A percentile compares a stretch with the other conserved stretches of the same genome.
phyloP scores from a whole-genome alignment of 2,888 invertebrate genomes.

The Troides aeacus region DNA sequence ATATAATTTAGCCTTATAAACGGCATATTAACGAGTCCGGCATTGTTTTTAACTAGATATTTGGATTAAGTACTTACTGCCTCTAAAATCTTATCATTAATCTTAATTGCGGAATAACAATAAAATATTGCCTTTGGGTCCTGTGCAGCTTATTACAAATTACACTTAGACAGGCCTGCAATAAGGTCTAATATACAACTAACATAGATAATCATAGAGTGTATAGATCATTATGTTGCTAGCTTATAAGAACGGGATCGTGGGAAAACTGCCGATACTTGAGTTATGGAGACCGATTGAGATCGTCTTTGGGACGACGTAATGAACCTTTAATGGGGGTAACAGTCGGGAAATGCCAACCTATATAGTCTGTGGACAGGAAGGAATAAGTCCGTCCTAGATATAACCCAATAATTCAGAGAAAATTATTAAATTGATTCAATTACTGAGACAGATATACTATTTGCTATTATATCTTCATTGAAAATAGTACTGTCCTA shows the following conservation, averaged over 20 bases:
- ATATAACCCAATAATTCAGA: background rate
- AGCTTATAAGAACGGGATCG: conserved; percentile 76
- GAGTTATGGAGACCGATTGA: conserved; percentile 58
- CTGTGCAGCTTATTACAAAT: conserved; percentile 44
- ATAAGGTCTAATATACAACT: conserved; percentile 55
- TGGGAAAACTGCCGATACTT: conserved; percentile 70
- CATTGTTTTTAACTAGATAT: conserved; percentile 71
- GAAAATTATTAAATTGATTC: too few species aligned
- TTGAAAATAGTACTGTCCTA: too few species aligned
- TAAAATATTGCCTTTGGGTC: conserved; percentile 72
- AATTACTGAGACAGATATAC: too few species aligned
- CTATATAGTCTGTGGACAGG: conserved; percentile 15
- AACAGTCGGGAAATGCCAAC: conserved; percentile 24
- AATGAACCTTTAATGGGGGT: conserved; percentile 29
- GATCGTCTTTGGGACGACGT: conserved; percentile 48
- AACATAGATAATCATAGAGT: conserved; percentile 58
- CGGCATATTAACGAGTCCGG: conserved; percentile 59
- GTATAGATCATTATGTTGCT: conserved; percentile 69
- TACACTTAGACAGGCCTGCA: conserved; percentile 46
- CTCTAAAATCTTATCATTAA: conserved; percentile 77
- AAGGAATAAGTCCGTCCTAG: conserved; percentile 3
- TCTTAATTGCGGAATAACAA: conserved; percentile 79
- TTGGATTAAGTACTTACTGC: conserved; percentile 78
- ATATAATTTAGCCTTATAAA: conserved; percentile 63
- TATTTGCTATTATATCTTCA: too few species aligned